Conservation (phyloP, 2,797 vertebrate genomes). For the Pangasius mekongensis region DNA sequence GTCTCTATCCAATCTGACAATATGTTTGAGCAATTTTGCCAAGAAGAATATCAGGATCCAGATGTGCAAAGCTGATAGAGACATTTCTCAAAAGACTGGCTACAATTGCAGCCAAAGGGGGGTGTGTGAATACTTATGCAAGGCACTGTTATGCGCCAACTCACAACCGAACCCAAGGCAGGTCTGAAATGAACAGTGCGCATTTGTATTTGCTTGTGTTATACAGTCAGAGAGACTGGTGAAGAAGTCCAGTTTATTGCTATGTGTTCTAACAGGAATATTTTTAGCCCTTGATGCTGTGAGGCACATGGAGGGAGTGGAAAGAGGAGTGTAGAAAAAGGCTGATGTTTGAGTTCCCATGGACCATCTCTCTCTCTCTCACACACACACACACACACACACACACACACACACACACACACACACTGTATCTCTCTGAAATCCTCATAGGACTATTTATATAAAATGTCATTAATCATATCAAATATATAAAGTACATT, state of each 20-base stretch:
- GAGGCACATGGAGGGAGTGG: slow-evolving; percentile 51
- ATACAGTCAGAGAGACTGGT: slow-evolving; percentile 53
- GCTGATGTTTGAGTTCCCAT: slow-evolving; percentile 20
- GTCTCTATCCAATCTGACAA: neutral
- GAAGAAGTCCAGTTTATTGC: slow-evolving; percentile 56
- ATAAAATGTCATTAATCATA: neutral
- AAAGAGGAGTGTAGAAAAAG: slow-evolving; percentile 50
- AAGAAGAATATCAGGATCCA: neutral
- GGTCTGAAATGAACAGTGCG: slow-evolving; percentile 27
- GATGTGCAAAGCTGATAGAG: neutral
- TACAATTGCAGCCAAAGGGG: no score
- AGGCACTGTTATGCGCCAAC: neutral
- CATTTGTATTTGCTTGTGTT: slow-evolving; percentile 49
- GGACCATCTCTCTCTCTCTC: neutral
- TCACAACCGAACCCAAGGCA: neutral
- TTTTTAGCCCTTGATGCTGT: slow-evolving; percentile 68
- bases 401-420: neutral
- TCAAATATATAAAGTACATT: neutral
- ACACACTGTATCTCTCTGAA: neutral
- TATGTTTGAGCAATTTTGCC: neutral
- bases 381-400: neutral
- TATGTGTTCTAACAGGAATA: slow-evolving; percentile 57
- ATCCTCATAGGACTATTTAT: neutral
- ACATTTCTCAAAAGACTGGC: neutral
- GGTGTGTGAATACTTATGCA: neutral